Conservation (phyloP, 2,797 vertebrate species). For the Mus caroli region DNA sequence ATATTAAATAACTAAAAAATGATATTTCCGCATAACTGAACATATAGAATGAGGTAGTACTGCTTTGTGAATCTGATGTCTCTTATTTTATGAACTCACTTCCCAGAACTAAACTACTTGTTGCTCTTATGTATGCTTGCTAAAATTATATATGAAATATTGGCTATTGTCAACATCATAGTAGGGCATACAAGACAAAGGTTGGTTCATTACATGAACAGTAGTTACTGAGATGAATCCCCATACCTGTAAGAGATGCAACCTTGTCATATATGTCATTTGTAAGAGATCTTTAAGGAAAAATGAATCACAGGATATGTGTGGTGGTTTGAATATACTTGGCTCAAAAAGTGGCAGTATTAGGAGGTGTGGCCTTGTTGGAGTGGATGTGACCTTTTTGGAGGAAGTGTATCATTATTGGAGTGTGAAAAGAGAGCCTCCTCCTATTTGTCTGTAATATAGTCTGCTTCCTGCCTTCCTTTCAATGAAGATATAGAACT, state of each 20-base stretch:
- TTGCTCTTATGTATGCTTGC: not conserved
- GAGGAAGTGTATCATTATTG: too few species aligned
- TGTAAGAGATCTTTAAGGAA: not conserved
- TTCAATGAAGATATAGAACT: too few species aligned
- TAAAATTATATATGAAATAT: conserved; percentile 20
- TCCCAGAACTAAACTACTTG: not conserved
- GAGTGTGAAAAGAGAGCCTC: too few species aligned
- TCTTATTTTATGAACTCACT: conserved; percentile 39
- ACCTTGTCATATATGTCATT: not conserved
- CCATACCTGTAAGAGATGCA: not conserved
- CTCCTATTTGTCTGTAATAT: too few species aligned
- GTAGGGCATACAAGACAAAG: not conserved
- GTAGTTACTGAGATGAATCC: not conserved
- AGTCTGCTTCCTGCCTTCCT: too few species aligned
- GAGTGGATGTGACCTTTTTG: too few species aligned
- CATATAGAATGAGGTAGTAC: not conserved
- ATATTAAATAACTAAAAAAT: not conserved
- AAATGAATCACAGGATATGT: not conserved
- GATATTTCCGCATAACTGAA: not conserved
- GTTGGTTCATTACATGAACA: not conserved
- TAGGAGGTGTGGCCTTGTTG: too few species aligned
- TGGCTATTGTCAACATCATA: not conserved
- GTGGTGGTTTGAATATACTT: too few species aligned
- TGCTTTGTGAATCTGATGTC: not conserved
- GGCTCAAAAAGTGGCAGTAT: too few species aligned